A percentile compares a stretch with the other conserved stretches of the same genome.
phyloP scores from a whole-genome alignment of 2,113 vertebrate genomes.

The Channa maculata region DNA sequence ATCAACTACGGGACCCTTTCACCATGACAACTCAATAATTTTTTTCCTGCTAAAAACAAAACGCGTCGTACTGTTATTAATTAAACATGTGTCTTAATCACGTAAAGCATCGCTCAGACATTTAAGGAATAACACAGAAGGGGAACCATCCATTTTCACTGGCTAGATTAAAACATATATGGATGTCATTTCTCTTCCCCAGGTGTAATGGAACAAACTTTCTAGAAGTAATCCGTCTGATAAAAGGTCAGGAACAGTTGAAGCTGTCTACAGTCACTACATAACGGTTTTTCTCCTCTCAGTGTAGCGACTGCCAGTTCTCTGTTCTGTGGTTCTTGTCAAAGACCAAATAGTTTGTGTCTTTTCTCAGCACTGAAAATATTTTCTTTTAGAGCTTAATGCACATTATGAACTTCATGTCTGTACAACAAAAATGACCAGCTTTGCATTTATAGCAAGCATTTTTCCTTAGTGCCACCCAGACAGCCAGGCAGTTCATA shows the following conservation, averaged over 20 bases:
- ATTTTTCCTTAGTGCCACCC: background rate
- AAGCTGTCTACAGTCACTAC: slow-evolving; percentile 7
- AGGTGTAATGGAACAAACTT: background rate
- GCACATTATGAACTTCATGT: no score
- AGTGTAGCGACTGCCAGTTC: background rate
- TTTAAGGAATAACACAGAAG: background rate
- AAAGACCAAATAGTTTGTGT: background rate
- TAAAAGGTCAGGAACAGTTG: slow-evolving; percentile 41
- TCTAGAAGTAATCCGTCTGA: slow-evolving; percentile 34
- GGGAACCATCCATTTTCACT: background rate
- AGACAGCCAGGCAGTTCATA: background rate
- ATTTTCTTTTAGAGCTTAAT: no score
- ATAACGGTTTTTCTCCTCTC: background rate
- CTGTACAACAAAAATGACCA: no score
- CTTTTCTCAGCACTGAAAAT: background rate
- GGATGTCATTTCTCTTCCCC: background rate
- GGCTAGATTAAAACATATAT: slow-evolving; percentile 9
- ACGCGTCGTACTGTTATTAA: background rate
- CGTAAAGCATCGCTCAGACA: background rate
- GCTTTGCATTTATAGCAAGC: no score
- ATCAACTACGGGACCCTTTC: background rate
- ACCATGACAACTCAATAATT: background rate
- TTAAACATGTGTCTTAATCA: background rate
- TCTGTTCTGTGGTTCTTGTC: background rate
- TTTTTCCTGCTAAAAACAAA: background rate